Base-by-base conservation (phyloP, 2,113 vertebrate genomes). In the Thinocorus orbignyianus region DNA sequence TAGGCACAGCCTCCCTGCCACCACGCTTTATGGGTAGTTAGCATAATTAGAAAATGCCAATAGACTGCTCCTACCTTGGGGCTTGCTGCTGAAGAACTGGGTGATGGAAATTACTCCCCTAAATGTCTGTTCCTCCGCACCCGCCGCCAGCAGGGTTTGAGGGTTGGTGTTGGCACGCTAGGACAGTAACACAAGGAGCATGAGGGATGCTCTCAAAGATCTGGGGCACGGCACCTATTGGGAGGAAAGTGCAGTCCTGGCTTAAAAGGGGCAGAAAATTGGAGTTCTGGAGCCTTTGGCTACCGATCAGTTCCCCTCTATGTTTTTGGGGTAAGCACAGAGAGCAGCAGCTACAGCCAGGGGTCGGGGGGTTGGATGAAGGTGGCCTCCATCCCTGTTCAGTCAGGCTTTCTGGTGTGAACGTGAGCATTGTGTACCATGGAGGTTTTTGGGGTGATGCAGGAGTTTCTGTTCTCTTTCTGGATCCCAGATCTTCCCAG, bases 31-130 rank as follows among this genome's bases (percentile, higher is more conserved):
- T 88, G 76, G 79, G 66, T 93, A 71, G 25, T 96, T 96, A 88
- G 80, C 79, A 81, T 96, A 95, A 96, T 96, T 86, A 92, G 68
- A 30, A 65, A 74, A 80, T 17, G 30, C 46, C 74, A 61, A 3
- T 91, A 69, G 92, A 55, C 71, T 52, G 39, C 68, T 94, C 37
- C 84, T 68, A 73, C 93, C 94, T 94, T 92, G 92, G 83, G 94
- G 90, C 92, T 93, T 44, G 92, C 84, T 93, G 74, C 76, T 95
- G 93, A 73, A 90, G 92, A 92, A 70, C 71, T 58, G 79, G 64
- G 51, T 49, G 92, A 86, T 85, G 70, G 64, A 41, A 92, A 93
- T 88, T 58, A 30, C 71, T 58, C 68, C 88, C 26, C 46, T 64
- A 61, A 88, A 85, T n/a, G 60, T 80, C 71, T 90, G 77, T 37